Percentiles rank a stretch among this genome's conserved stretches.
phyloP scores from a whole-genome alignment of 2,113 vertebrate species.

The Puma concolor region DNA sequence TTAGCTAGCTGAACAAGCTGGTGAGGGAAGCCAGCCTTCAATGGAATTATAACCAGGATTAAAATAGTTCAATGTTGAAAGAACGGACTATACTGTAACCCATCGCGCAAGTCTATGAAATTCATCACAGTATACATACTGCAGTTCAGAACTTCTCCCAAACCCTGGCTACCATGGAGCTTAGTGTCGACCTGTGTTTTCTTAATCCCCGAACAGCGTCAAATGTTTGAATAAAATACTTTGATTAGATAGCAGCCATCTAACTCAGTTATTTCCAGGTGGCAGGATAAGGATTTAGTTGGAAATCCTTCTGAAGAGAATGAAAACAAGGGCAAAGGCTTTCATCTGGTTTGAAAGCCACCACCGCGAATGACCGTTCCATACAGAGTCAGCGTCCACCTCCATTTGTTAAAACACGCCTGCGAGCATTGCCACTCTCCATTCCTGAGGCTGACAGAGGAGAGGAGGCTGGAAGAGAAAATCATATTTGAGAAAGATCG shows the following conservation, averaged over 20 bases:
- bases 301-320: conserved; percentile 50
- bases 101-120: not conserved
- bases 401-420: conserved; percentile 23
- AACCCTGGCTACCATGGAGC: not conserved
- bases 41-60: conserved; percentile 3
- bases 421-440: not conserved
- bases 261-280: conserved; percentile 36
- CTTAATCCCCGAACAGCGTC: not conserved
- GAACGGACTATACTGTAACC: not conserved
- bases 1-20: conserved; percentile 17
- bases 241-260: not conserved
- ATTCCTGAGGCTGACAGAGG: not conserved
- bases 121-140: not conserved
- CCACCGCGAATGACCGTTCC: not conserved
- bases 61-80: conserved; percentile 49
- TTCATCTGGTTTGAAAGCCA: conserved; percentile 7
- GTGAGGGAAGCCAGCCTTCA: conserved; percentile 10
- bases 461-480: not conserved
- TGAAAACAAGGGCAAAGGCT: conserved; percentile 1
- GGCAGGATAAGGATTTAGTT: not conserved
- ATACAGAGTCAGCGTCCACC: not conserved
- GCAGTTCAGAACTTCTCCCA: not conserved
- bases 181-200: not conserved
- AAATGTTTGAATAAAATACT: conserved; percentile 51
- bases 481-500: not conserved